A percentile compares a stretch with the other conserved stretches of the same genome.
Conservation (phyloP, 1,140 invertebrate genomes). For the Dermatophagoides farinae region DNA sequence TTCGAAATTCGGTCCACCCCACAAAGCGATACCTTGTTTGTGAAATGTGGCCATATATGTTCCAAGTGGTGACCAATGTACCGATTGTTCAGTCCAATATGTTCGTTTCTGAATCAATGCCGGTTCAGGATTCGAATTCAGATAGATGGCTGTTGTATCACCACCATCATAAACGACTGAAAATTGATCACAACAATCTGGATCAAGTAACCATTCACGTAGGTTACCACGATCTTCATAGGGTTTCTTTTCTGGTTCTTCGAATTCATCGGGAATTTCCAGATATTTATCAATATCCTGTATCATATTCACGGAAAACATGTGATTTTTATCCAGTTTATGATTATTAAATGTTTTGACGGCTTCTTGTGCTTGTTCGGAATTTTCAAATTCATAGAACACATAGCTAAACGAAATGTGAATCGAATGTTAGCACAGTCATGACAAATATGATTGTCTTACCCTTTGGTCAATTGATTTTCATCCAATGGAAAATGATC, state of each 20-base stretch:
- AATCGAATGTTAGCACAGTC: slow-evolving; percentile 11
- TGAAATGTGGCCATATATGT: slow-evolving; percentile 92
- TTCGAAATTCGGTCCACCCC: slow-evolving; percentile 81
- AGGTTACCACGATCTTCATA: slow-evolving; percentile 63
- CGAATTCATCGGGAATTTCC: slow-evolving; percentile 77
- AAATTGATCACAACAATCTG: slow-evolving; percentile 86
- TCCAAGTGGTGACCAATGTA: slow-evolving; percentile 31
- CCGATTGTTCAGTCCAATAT: slow-evolving; percentile 14
- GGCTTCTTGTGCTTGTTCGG: slow-evolving; percentile 58
- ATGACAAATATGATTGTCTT: slow-evolving; percentile 12
- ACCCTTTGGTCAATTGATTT: slow-evolving; percentile 71
- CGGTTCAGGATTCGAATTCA: slow-evolving; percentile 73
- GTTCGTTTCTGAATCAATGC: slow-evolving; percentile 53
- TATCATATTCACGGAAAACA: slow-evolving; percentile 83
- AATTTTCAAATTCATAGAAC: slow-evolving; percentile 73
- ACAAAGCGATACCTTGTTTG: slow-evolving; percentile 77
- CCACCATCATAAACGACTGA: slow-evolving; percentile 61
- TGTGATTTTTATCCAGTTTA: slow-evolving; percentile 88
- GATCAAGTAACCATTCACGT: slow-evolving; percentile 71
- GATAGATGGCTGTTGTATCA: slow-evolving; percentile 63
- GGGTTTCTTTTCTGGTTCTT: slow-evolving; percentile 58
- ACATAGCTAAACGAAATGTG: slow-evolving; percentile 41
- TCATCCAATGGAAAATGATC: slow-evolving; percentile 68
- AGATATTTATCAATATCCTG: slow-evolving; percentile 90
- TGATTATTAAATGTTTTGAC: slow-evolving; percentile 71